These are phyloP conservation scores for Bujurquina vittata DNA, from an alignment of 2,113 vertebrate species.

Conservation along the genomic window DNA sequence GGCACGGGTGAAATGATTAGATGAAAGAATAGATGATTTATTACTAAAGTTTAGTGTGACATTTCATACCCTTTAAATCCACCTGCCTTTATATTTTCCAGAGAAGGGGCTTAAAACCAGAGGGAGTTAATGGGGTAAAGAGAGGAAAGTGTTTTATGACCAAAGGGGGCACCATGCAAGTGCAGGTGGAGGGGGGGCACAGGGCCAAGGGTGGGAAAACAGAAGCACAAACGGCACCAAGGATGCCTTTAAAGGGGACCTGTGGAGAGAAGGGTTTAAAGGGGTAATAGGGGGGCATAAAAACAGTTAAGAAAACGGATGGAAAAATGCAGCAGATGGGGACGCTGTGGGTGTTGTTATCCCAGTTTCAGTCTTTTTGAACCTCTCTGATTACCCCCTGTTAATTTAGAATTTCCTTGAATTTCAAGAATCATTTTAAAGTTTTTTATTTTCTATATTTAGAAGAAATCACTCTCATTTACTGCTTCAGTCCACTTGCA, in stretches of 20 bases:
- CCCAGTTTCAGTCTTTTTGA: conserved; percentile 77
- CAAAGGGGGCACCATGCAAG: conserved; percentile 52
- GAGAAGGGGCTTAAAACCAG: conserved; percentile 50
- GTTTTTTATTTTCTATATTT: conserved; percentile 4
- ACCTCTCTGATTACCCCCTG: not conserved
- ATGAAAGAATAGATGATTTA: conserved; percentile 55
- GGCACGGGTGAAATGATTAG: conserved; percentile 29
- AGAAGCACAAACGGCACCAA: conserved; percentile 50
- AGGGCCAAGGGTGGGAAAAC: conserved; percentile 60
- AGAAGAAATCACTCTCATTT: conserved; percentile 45
- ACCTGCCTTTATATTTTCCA: conserved; percentile 62
- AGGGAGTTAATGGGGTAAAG: conserved; percentile 26
- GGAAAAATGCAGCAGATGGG: conserved; percentile 57
- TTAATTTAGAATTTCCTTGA: conserved; percentile 3
- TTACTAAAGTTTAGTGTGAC: conserved; percentile 51
- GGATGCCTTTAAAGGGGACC: conserved; percentile 53
- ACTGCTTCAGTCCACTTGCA: not conserved
- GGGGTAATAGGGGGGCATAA: conserved; percentile 70
- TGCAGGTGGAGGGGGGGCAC: conserved; percentile 46
- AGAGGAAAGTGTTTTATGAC: conserved; percentile 56
- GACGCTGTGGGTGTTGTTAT: conserved; percentile 85
- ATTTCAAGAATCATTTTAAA: not conserved
- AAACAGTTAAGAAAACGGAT: conserved; percentile 39
- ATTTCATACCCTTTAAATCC: conserved; percentile 59
- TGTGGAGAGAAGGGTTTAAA: conserved; percentile 62